Percentiles rank a stretch among this genome's conserved stretches.
These are phyloP conservation scores for Macropodus opercularis DNA, from an alignment of 2,797 vertebrate species.

Conservation along the genomic window DNA sequence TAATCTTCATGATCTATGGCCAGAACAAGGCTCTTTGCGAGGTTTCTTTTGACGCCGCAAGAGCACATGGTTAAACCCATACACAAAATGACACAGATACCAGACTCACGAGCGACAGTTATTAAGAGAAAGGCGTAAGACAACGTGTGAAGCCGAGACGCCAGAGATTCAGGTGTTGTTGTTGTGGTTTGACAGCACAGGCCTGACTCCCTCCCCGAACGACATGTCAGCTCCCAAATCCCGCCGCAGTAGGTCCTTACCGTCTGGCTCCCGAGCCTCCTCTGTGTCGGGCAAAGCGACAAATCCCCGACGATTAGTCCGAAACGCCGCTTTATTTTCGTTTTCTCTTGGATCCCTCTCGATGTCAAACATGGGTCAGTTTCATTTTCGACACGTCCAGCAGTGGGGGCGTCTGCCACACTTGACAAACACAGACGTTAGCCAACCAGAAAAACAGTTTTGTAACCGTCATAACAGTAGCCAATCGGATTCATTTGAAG, in stretches of 20 bases:
- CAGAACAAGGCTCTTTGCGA: neutral
- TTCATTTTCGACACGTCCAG: constrained; percentile 72
- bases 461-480: fast-evolving
- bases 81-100: neutral
- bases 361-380: constrained; percentile 41
- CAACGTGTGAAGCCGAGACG: neutral
- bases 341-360: constrained; percentile 6
- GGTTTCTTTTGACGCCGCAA: neutral
- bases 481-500: constrained; percentile 45
- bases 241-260: constrained; percentile 13
- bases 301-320: fast-evolving
- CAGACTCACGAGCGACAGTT: too few species aligned
- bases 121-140: neutral
- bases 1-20: neutral
- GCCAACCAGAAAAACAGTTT: constrained; percentile 52
- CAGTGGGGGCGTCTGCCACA: constrained; percentile 36
- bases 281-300: fast-evolving
- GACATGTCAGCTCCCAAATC: constrained; percentile 23
- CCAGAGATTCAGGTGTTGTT: constrained; percentile 52
- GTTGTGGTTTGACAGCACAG: constrained; percentile 63
- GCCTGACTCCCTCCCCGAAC: constrained; percentile 54
- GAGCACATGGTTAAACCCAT: neutral
- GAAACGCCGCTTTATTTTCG: constrained; percentile 25
- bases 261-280: neutral
- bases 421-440: neutral